phyloP scores from a whole-genome alignment of 1,140 invertebrate genomes.

The Penaeus japonicus region DNA sequence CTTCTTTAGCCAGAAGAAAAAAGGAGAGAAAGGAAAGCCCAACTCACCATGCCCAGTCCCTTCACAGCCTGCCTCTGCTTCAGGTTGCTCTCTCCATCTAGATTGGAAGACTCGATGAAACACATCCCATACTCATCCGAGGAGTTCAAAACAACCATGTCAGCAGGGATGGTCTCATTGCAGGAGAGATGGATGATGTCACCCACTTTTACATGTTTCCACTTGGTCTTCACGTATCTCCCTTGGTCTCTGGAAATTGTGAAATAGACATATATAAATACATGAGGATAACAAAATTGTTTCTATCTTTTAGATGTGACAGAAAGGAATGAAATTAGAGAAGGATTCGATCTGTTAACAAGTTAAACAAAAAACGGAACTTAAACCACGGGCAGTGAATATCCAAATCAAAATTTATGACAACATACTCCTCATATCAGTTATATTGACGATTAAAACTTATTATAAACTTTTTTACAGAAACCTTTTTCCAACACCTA shows the following conservation, averaged over 20 bases:
- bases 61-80: constrained; percentile 90
- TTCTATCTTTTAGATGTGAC: background rate
- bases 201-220: constrained; percentile 91
- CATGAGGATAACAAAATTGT: background rate
- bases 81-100: constrained; percentile 99
- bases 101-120: constrained; percentile 82
- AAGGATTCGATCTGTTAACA: no score
- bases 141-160: constrained; percentile 87
- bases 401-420: no score
- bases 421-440: no score
- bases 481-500: no score
- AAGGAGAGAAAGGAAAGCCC: background rate
- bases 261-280: background rate
- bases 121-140: constrained; percentile 94
- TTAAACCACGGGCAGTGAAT: no score
- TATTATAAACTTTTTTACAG: no score
- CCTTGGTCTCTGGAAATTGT: constrained; percentile 75
- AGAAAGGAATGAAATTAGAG: no score
- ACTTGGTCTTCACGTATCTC: constrained; percentile 77
- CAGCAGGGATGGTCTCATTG: constrained; percentile 96
- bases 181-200: constrained; percentile 96
- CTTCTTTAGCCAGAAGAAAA: background rate
- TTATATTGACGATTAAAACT: no score
- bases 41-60: constrained; percentile 67
- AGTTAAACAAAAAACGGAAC: no score